phyloP scores from a whole-genome alignment of 2,888 invertebrate species.

The Melanostoma scalare region DNA sequence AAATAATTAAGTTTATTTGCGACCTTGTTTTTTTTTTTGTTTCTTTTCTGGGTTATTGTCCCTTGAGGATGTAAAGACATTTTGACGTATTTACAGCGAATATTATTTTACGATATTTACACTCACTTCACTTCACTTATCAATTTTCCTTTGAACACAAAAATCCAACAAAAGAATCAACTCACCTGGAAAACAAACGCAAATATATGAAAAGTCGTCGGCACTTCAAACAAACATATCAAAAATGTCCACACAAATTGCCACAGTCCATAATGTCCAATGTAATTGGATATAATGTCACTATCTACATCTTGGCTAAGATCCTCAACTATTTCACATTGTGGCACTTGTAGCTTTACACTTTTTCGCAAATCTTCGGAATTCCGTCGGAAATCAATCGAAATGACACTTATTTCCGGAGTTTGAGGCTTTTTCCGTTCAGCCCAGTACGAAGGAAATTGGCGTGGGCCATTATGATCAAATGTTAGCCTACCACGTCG shows the following conservation, averaged over 20 bases:
- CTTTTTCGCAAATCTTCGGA: conserved; percentile 80
- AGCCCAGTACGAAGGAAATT: conserved; percentile 51
- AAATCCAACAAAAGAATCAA: background rate
- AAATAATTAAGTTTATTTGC: no score
- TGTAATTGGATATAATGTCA: conserved; percentile 84
- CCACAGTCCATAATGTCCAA: conserved; percentile 85
- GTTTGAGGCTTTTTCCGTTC: conserved; percentile 76
- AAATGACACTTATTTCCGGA: conserved; percentile 80
- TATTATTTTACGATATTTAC: no score
- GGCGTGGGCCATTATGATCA: conserved; percentile 72
- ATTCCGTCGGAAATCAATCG: conserved; percentile 79
- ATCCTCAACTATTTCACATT: conserved; percentile 64
- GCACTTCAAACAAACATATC: conserved; percentile 84
- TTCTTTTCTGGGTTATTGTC: no score
- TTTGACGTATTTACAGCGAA: no score
- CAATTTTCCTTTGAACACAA: no score
- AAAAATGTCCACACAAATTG: conserved; percentile 84
- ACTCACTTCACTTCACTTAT: no score
- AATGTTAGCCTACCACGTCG: conserved; percentile 79
- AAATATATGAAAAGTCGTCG: conserved; percentile 86
- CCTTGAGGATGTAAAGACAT: no score
- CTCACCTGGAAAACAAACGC: conserved; percentile 84
- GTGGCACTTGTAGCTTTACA: conserved; percentile 10
- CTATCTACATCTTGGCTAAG: conserved; percentile 80
- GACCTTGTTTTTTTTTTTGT: no score